Conservation (phyloP, 2,113 vertebrate genomes). For the Athene noctua region DNA sequence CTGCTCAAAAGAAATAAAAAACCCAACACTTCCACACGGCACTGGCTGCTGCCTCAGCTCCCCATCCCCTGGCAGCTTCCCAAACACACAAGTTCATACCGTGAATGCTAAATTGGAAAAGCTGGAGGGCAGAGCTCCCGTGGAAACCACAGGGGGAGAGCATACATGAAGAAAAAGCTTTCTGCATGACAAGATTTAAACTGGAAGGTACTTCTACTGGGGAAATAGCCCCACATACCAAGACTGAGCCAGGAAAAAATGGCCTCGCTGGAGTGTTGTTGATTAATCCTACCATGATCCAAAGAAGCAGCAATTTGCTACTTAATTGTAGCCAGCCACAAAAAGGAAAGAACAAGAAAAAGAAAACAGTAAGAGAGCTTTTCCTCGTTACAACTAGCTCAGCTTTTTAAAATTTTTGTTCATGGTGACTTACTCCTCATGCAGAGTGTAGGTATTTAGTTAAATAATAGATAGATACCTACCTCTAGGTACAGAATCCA, state of each 20-base stretch:
- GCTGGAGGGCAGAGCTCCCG: slow-evolving; percentile 28
- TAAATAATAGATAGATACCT: slow-evolving; percentile 17
- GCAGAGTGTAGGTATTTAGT: background rate
- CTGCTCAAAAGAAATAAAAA: slow-evolving; percentile 45
- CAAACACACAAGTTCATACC: slow-evolving; percentile 27
- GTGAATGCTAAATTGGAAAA: slow-evolving; percentile 63
- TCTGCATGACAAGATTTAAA: slow-evolving; percentile 49
- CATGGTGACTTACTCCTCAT: background rate
- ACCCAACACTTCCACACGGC: background rate
- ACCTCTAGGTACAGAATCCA: slow-evolving; percentile 7
- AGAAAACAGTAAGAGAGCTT: background rate
- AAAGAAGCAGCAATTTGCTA: slow-evolving; percentile 1
- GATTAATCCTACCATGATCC: slow-evolving; percentile 8
- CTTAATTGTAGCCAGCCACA: slow-evolving; percentile 16
- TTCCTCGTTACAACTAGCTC: background rate
- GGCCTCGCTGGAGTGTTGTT: background rate
- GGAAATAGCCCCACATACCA: slow-evolving; percentile 37
- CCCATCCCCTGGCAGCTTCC: slow-evolving; percentile 43
- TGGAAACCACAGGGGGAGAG: slow-evolving; percentile 50
- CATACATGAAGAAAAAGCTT: slow-evolving; percentile 33
- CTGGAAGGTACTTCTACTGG: slow-evolving; percentile 41
- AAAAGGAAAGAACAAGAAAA: background rate
- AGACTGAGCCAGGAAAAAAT: background rate
- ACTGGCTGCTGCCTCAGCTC: slow-evolving; percentile 33
- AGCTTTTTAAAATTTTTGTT: background rate